phyloP scores from a whole-genome alignment of 2,113 vertebrate genomes.

The Psilopogon haemacephalus region DNA sequence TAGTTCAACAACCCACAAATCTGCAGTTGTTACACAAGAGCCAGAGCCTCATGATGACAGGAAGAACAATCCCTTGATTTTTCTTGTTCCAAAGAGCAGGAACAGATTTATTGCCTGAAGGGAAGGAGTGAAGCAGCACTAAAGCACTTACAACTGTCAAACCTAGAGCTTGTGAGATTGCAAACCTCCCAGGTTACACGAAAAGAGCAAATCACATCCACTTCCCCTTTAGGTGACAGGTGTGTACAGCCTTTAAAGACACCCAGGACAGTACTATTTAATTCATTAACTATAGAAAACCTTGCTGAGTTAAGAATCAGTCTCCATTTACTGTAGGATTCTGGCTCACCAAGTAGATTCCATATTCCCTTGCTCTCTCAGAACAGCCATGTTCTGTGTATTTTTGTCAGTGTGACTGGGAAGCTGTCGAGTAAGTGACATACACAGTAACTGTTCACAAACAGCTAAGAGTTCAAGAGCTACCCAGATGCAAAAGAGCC shows the following conservation, averaged over 20 bases:
- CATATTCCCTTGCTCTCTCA: background rate
- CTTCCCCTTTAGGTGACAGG: background rate
- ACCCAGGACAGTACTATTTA: background rate
- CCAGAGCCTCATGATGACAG: background rate
- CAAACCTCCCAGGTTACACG: background rate
- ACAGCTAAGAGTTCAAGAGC: background rate
- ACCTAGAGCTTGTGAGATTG: accelerated
- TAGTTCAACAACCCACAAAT: background rate
- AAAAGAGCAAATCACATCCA: background rate
- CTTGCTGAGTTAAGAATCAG: background rate
- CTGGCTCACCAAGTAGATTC: background rate
- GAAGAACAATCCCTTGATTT: background rate
- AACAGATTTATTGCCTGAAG: conserved; percentile 9
- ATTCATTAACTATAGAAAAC: background rate
- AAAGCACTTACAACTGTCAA: background rate
- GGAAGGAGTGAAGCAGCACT: background rate
- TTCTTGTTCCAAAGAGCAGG: background rate
- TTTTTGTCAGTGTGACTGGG: background rate
- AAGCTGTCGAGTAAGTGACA: background rate
- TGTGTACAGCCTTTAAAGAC: background rate
- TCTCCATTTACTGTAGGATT: background rate
- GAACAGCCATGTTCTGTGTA: background rate
- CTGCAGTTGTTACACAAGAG: background rate
- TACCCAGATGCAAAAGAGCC: background rate
- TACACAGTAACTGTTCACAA: background rate